These are phyloP conservation scores for Loriculus beryllinus DNA, from an alignment of 2,797 vertebrate genomes.

Conservation along the genomic window DNA sequence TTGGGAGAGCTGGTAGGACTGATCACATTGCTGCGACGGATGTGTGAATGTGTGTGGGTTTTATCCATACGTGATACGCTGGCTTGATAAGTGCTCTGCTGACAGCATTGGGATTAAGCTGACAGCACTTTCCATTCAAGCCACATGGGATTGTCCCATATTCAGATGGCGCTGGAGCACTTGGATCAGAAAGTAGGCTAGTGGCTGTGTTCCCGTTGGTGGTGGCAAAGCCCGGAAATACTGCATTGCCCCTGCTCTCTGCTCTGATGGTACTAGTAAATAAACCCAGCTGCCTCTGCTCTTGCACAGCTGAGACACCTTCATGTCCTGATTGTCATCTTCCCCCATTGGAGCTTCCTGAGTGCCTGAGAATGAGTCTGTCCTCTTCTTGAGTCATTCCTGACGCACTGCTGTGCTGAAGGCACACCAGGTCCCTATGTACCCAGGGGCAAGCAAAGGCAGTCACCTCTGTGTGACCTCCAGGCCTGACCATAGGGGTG, in stretches of 20 bases:
- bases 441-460: not conserved
- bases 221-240: not conserved
- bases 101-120: not conserved
- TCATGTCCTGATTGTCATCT: not conserved
- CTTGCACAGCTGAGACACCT: not conserved
- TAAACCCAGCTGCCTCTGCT: not conserved
- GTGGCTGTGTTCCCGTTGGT: accelerated
- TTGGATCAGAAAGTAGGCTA: not conserved
- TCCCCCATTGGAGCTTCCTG: not conserved
- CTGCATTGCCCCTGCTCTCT: not conserved
- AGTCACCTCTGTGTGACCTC: not conserved
- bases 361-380: not conserved
- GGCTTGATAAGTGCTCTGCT: not conserved
- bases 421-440: accelerated
- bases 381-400: not conserved
- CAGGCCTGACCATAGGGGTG: accelerated
- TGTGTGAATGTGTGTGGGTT: not conserved
- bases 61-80: not conserved
- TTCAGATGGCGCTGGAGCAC: not conserved
- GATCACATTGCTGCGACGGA: not conserved
- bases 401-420: accelerated
- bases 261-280: not conserved
- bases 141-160: accelerated
- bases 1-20: not conserved
- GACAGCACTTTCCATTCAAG: not conserved